Evolutionary conservation across 2,888 invertebrate species (phyloP).

Genomic region (Melinaea menophilus): DNA sequence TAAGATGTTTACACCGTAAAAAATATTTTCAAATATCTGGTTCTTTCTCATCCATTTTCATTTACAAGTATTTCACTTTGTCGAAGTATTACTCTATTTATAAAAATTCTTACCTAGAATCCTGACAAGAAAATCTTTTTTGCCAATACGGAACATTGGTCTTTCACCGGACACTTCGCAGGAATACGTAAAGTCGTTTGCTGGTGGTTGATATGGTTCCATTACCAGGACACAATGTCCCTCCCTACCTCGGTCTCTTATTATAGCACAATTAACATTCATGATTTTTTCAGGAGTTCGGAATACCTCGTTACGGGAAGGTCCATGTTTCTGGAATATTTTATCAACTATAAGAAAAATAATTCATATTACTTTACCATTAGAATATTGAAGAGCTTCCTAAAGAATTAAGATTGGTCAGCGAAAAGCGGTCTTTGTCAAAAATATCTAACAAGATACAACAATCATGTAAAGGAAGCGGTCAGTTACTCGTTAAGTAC

Average conservation of each 20-base stretch:
- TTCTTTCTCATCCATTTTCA: too few species aligned
- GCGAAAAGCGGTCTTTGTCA: too few species aligned
- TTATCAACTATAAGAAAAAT: slow-evolving; percentile 12
- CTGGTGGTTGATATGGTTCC: slow-evolving; percentile 46
- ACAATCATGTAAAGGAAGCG: slow-evolving; percentile 28
- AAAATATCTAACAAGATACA: slow-evolving; percentile 16
- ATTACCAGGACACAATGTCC: slow-evolving; percentile 49
- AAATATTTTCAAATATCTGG: too few species aligned
- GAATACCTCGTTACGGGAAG: slow-evolving; percentile 32
- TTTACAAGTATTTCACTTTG: too few species aligned
- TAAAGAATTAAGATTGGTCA: too few species aligned
- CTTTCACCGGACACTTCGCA: slow-evolving; percentile 68
- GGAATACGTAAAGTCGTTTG: slow-evolving; percentile 39
- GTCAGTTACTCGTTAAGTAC: slow-evolving; percentile 20
- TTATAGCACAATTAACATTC: slow-evolving; percentile 44
- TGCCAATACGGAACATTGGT: slow-evolving; percentile 51
- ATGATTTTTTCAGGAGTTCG: slow-evolving; percentile 41
- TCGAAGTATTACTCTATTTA: too few species aligned
- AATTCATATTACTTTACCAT: not conserved
- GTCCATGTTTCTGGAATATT: slow-evolving; percentile 41
- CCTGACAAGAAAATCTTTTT: slow-evolving; percentile 43
- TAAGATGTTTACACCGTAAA: too few species aligned
- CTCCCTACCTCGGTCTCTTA: slow-evolving; percentile 31
- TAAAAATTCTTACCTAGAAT: slow-evolving; percentile 48
- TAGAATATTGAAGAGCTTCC: too few species aligned